Evolutionary conservation across 2,888 invertebrate species (phyloP).

Genomic region (Loripinus fragilis): DNA sequence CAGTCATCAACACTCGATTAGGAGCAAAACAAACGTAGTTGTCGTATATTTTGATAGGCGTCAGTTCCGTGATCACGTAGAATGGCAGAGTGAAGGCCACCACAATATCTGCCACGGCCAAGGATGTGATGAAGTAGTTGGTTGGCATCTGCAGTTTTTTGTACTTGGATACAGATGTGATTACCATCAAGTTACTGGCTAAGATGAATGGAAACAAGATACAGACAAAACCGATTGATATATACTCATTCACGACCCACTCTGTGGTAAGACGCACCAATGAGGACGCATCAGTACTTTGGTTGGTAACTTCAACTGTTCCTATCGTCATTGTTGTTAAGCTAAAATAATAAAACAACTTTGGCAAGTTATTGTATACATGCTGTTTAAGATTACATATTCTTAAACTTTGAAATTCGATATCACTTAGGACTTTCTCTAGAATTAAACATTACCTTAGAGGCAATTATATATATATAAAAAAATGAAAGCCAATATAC

Average conservation of each 20-base stretch:
- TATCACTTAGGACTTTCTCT: too few relatives aligned
- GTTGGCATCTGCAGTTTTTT: slow-evolving; percentile 87
- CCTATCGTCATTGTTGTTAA: too few relatives aligned
- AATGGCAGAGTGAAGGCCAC: slow-evolving; percentile 87
- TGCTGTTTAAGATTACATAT: too few relatives aligned
- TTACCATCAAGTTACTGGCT: slow-evolving; percentile 86
- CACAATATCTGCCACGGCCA: slow-evolving; percentile 87
- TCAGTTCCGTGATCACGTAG: slow-evolving; percentile 84
- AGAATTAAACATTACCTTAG: too few relatives aligned
- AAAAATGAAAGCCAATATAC: too few relatives aligned
- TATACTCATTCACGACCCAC: slow-evolving; percentile 34
- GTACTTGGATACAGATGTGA: slow-evolving; percentile 86
- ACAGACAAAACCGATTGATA: slow-evolving; percentile 37
- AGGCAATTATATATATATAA: too few relatives aligned
- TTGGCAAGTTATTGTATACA: too few relatives aligned
- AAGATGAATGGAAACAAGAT: slow-evolving; percentile 85
- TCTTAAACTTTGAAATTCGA: too few relatives aligned
- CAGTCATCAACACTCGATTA: slow-evolving; percentile 86
- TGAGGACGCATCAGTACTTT: background rate
- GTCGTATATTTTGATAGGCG: slow-evolving; percentile 70
- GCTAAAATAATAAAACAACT: too few relatives aligned
- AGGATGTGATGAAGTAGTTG: slow-evolving; percentile 86
- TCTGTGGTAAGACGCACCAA: slow-evolving; percentile 9
- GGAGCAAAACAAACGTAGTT: slow-evolving; percentile 85
- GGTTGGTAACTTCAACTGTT: too few relatives aligned